Percentiles rank a stretch among this genome's conserved stretches.
Conservation (phyloP, 2,888 invertebrate genomes). For the Sisyra terminalis region DNA sequence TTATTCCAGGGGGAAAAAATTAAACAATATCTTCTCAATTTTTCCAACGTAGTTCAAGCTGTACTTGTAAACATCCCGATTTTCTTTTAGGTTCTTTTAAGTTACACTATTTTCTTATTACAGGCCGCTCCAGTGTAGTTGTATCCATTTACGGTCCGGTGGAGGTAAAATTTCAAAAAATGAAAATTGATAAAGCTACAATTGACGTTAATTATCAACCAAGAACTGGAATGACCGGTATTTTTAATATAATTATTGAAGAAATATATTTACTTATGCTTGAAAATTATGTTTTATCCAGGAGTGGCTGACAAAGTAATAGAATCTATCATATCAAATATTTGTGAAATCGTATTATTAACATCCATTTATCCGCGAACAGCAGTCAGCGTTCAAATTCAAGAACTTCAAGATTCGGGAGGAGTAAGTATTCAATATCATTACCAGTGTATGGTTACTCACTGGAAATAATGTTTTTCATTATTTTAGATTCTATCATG, state of each 20-base stretch:
- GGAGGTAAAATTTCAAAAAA: constrained; percentile 59
- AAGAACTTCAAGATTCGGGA: constrained; percentile 74
- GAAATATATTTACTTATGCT: constrained; percentile 58
- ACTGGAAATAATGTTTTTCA: constrained; percentile 15
- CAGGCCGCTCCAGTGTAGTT: constrained; percentile 62
- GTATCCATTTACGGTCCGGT: constrained; percentile 71
- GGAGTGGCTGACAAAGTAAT: constrained; percentile 50
- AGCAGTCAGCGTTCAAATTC: constrained; percentile 59
- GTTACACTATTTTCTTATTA: constrained; percentile 16
- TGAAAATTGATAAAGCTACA: constrained; percentile 60
- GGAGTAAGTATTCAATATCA: constrained; percentile 34
- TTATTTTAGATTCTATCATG: constrained; percentile 53
- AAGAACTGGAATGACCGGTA: constrained; percentile 51
- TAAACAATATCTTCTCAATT: too few relatives aligned
- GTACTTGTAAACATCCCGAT: too few relatives aligned
- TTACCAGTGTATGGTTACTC: neutral
- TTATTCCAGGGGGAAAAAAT: too few relatives aligned
- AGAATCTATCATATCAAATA: constrained; percentile 58
- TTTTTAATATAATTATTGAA: constrained; percentile 57
- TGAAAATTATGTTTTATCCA: constrained; percentile 33
- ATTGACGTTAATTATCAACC: constrained; percentile 64
- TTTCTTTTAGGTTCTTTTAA: too few relatives aligned
- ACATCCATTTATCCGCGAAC: constrained; percentile 64
- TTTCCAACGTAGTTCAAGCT: too few relatives aligned
- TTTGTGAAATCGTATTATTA: constrained; percentile 57